Evolutionary conservation across 2,113 vertebrate species (phyloP), one percentile per base, ranked within the genome.

Genomic region (Meleagris gallopavo): DNA sequence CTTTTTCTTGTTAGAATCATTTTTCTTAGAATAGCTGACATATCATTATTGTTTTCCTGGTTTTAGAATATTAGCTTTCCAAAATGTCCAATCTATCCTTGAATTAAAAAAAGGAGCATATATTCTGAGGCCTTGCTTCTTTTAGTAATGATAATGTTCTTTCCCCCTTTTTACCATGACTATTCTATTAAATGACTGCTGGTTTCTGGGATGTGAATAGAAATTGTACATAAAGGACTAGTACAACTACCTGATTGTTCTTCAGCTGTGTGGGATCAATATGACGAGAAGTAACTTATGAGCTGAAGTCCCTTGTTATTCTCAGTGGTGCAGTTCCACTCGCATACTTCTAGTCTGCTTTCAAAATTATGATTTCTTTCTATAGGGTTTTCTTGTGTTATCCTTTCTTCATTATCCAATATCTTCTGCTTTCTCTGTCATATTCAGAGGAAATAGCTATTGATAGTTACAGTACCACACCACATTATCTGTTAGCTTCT

Each of bases 11-110:
- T 86, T 40, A 83, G 52, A 89, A 87, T 86, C 0, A 40, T 96
- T 96, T 96, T 91, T 94, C 77, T 80, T 70, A 90, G 38, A 84
- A 71, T 38, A 93, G 73, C 57, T 94, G 84, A 92, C 62, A 83
- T 78, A 92, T 88, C 65, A 71, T 90, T 92, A 86, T 91, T 95
- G 54, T 95, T 93, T 91, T 61, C 50, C 48, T 83, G 93, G 69
- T 61, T 96, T 91, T 57, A 80, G 43, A 78, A 82, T 92, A 90
- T 22, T 91, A 21, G 24, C 38, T 89, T 88, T 83, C 61, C 71
- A 79, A 88, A 81, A 36, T 46, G 60, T 88, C 72, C 72, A 85
- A 48, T 76, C 41, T 57, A 58, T 62, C 69, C 72, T 84, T 85
- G 74, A 95, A 93, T 32, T 78, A 58, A 88, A 93, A 93, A 95